Conservation (phyloP, 2,888 invertebrate genomes). For the Eulithis prunata region DNA sequence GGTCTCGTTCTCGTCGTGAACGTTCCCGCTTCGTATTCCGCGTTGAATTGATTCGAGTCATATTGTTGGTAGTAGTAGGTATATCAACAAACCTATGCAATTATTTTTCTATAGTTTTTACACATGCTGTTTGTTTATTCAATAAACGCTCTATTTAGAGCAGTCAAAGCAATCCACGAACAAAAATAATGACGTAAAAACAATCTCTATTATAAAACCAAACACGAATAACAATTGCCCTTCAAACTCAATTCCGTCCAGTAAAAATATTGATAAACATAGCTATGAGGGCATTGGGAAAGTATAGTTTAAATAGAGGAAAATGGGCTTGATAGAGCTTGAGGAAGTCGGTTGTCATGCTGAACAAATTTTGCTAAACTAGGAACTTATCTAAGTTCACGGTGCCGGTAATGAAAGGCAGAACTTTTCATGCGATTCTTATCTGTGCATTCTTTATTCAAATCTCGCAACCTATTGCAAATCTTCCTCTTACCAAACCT, state of each 20-base stretch:
- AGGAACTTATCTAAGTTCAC: neutral
- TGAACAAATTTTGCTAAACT: neutral
- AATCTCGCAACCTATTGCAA: conserved; percentile 13
- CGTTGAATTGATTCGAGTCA: too few species aligned
- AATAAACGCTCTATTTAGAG: conserved; percentile 4
- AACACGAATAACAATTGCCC: conserved; percentile 22
- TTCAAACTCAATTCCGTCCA: conserved; percentile 19
- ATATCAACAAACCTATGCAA: too few species aligned
- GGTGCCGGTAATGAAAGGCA: too few species aligned
- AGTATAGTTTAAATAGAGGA: too few species aligned
- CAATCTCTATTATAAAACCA: conserved; percentile 9
- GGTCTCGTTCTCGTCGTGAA: too few species aligned
- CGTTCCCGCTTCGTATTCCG: too few species aligned
- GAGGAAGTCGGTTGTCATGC: neutral
- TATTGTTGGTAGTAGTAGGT: too few species aligned
- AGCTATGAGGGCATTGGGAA: neutral
- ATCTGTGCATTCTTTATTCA: neutral
- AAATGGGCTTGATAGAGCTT: too few species aligned
- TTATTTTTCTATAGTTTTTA: neutral
- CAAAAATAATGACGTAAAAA: conserved; percentile 8
- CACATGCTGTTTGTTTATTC: conserved; percentile 2
- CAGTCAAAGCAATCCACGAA: conserved; percentile 4
- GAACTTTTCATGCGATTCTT: too few species aligned
- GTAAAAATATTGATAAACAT: conserved; percentile 27
- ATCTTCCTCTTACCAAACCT: conserved; percentile 26